These are phyloP conservation scores for Mycalesis mineus DNA, from an alignment of 2,888 invertebrate species.

Conservation along the genomic window DNA sequence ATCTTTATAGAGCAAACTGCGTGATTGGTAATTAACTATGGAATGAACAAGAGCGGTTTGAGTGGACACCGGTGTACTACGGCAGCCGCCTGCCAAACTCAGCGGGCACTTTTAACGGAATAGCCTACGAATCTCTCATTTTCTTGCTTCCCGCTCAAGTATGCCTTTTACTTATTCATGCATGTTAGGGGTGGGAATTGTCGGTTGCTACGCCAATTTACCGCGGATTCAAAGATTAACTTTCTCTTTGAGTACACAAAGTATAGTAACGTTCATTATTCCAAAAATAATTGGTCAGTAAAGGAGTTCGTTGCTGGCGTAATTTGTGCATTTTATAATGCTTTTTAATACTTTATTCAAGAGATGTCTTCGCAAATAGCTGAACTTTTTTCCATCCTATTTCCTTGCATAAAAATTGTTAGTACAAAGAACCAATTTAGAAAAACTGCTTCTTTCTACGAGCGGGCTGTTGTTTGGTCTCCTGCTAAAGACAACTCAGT, in stretches of 20 bases:
- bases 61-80: conserved; percentile 25
- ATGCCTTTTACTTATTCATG: conserved; percentile 53
- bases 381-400: too few relatives aligned
- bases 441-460: too few relatives aligned
- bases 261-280: not conserved
- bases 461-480: too few relatives aligned
- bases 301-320: not conserved
- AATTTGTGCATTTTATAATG: not conserved
- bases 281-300: not conserved
- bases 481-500: too few relatives aligned
- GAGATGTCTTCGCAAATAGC: not conserved
- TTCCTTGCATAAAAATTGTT: too few relatives aligned
- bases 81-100: conserved; percentile 32
- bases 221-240: conserved; percentile 16
- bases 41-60: not conserved
- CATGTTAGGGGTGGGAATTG: conserved; percentile 36
- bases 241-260: conserved; percentile 13
- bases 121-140: conserved; percentile 49
- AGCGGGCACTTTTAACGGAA: conserved; percentile 47
- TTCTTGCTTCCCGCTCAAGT: conserved; percentile 43
- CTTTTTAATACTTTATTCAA: not conserved
- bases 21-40: not conserved
- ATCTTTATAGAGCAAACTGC: not conserved
- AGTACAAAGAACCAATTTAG: too few relatives aligned
- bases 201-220: conserved; percentile 19